Conservation (phyloP, 2,888 invertebrate genomes). For the Mallateleia sp. region DNA sequence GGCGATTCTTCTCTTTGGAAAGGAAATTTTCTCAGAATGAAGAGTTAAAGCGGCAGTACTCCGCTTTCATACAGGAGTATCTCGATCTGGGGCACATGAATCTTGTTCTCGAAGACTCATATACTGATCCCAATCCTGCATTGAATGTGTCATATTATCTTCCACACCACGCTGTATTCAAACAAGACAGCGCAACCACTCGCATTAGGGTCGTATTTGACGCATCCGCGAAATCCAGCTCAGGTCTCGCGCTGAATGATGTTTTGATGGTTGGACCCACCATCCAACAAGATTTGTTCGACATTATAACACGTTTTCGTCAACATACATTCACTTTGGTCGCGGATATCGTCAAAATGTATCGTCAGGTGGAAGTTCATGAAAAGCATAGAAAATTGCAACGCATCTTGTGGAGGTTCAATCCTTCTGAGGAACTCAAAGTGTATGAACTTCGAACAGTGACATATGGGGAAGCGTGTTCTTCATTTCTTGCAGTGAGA, state of each 20-base stretch:
- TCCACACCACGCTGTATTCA: slow-evolving; percentile 84
- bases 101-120: neutral
- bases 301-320: slow-evolving; percentile 80
- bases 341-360: slow-evolving; percentile 85
- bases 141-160: slow-evolving; percentile 74
- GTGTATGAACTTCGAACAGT: slow-evolving; percentile 78
- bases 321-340: no score
- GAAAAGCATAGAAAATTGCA: slow-evolving; percentile 77
- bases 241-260: slow-evolving; percentile 83
- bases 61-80: slow-evolving; percentile 54
- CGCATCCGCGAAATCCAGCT: slow-evolving; percentile 79
- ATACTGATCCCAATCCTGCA: slow-evolving; percentile 23
- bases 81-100: slow-evolving; percentile 59
- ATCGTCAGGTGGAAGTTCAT: slow-evolving; percentile 74
- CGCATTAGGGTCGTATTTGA: slow-evolving; percentile 85
- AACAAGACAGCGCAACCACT: slow-evolving; percentile 79
- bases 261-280: slow-evolving; percentile 81
- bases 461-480: slow-evolving; percentile 80
- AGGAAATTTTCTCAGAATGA: neutral
- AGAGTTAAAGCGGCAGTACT: neutral
- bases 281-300: slow-evolving; percentile 79
- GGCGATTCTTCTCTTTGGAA: no score
- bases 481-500: slow-evolving; percentile 77
- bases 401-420: slow-evolving; percentile 83
- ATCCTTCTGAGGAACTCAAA: slow-evolving; percentile 31